Evolutionary conservation across 1,140 invertebrate species (phyloP), one percentile per base, ranked within the genome.

Genomic region (Parasteatoda tepidariorum): DNA sequence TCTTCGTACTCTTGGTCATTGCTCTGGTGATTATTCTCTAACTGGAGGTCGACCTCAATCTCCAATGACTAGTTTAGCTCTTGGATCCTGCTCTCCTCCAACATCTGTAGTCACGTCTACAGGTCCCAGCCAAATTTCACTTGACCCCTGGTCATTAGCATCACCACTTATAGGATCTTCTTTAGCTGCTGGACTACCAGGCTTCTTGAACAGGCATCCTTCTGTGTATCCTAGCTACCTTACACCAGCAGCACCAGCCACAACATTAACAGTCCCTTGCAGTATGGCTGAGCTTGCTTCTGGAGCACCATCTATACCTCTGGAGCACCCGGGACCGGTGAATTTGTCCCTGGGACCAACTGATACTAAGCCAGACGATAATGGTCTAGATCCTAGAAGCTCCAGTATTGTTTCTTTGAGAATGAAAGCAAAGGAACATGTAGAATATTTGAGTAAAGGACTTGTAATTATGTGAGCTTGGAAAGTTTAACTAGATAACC

Each of bases 351-450:
- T 86, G 9, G 67, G 64, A 31, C 70, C 75, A 15, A 66, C 48
- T 24, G 75, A 84, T 4, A 85, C 86, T 61, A 34, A 22, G 81
- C 26, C 48, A 22, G 84, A 85, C 7, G 81, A 73, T 0, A 13
- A n/a, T 3, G 68, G 38, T 28, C 31, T 83, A 0, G 86, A 87
- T 84, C 93, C 94, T n/a, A 91, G 95, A 85, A 94, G 93, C 71
- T 93, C 95, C 61, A 96, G 95, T 86, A 97, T 98, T 86, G 95
- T 95, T 0, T 94, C 95, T 0, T 90, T 98, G 9, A 91, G 96
- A 84, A 94, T 97, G 89, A 95, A 96, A 89, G 96, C 96, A 62
- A 96, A 97, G 89, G 96, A 97, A 87, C 96, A 98, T 90, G 93
- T 97, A 7, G 95, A 97, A 87, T 95, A 93, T 87, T 92, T 97